Percentiles rank a stretch among this genome's conserved stretches.
phyloP scores from a whole-genome alignment of 2,113 vertebrate species.

The Dendrocopos noguchii region DNA sequence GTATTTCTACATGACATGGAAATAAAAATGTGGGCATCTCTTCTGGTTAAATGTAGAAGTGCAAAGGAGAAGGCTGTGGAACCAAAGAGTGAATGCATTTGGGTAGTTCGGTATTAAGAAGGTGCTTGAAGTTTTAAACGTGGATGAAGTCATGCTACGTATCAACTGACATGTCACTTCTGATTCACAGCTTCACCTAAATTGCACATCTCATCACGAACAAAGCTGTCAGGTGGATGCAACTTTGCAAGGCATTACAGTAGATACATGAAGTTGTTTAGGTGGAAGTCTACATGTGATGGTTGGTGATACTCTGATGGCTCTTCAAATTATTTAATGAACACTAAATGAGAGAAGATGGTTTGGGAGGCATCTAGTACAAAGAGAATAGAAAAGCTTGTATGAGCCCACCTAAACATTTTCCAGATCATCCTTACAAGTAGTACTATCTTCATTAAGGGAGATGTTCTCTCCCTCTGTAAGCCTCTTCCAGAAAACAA shows the following conservation, averaged over 20 bases:
- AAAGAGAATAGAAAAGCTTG: background rate
- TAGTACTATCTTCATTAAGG: background rate
- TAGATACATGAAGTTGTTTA: background rate
- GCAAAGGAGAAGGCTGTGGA: constrained; percentile 35
- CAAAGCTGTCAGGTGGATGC: background rate
- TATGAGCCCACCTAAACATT: background rate
- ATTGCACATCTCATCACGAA: constrained; percentile 24
- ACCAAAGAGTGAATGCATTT: background rate
- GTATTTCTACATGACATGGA: background rate
- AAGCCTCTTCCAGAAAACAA: background rate
- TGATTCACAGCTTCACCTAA: background rate
- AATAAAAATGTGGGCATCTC: background rate
- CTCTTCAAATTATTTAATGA: background rate
- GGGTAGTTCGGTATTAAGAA: background rate
- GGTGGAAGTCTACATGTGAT: fast-evolving
- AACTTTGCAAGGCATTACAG: constrained; percentile 1
- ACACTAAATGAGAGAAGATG: background rate
- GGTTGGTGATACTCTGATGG: background rate
- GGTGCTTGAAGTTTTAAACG: background rate
- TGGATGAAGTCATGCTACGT: background rate
- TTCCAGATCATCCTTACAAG: background rate
- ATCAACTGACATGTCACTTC: background rate
- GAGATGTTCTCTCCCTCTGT: background rate
- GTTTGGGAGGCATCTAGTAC: background rate
- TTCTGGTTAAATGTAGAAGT: constrained; percentile 21